Percentiles rank a stretch among this genome's conserved stretches.
These are phyloP conservation scores for Etia nguti DNA, from an alignment of 2,113 vertebrate genomes.

Conservation along the genomic window DNA sequence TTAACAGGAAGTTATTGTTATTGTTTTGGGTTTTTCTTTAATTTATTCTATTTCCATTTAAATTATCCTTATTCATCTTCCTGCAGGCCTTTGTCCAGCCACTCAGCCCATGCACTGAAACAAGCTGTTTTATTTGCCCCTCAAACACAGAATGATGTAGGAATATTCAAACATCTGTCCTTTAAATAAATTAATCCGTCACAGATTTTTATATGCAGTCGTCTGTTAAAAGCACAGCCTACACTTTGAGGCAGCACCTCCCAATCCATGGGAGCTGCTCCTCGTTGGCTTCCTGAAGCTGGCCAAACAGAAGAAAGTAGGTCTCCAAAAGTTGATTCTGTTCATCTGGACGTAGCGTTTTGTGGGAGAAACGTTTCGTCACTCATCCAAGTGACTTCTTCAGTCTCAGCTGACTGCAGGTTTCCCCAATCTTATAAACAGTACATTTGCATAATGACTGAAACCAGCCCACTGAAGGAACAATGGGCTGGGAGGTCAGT, in stretches of 20 bases:
- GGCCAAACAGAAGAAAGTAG: too few species aligned
- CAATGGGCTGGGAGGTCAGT: too few species aligned
- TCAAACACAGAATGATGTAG: background rate
- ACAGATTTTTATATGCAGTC: background rate
- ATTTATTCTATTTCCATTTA: background rate
- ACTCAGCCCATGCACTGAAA: background rate
- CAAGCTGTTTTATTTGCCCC: background rate
- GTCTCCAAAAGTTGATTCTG: too few species aligned
- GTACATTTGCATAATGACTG: too few species aligned
- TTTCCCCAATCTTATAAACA: too few species aligned
- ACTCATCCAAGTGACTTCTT: too few species aligned
- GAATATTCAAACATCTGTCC: background rate
- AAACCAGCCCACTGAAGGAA: too few species aligned
- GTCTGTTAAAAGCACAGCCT: background rate
- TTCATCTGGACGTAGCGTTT: too few species aligned
- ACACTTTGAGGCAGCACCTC: background rate
- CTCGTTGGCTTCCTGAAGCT: background rate
- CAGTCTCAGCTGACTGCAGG: too few species aligned
- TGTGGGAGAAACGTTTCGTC: too few species aligned
- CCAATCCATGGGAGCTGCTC: fast-evolving
- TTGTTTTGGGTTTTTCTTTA: background rate
- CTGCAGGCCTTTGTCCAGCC: background rate
- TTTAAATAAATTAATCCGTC: fast-evolving
- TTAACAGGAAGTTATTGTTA: background rate
- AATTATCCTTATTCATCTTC: background rate